These are phyloP conservation scores for Caenorhabditis sulstoni DNA, from an alignment of 2,888 invertebrate species.

Conservation along the genomic window DNA sequence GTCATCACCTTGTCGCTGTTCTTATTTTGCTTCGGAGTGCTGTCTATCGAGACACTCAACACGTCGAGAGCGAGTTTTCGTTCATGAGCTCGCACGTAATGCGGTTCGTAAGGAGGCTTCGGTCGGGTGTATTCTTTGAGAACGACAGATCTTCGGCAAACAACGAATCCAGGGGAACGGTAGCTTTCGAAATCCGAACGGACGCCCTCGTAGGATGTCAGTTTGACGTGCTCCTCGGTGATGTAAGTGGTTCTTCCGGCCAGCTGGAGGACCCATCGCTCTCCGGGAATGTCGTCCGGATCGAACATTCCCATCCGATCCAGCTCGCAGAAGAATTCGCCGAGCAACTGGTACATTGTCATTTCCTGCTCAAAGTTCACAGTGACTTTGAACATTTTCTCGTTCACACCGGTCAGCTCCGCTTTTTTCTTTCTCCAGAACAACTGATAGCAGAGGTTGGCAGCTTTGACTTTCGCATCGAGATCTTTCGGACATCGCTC, in stretches of 20 bases:
- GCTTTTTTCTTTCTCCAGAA: constrained; percentile 58
- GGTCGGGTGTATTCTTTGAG: constrained; percentile 65
- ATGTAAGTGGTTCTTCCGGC: constrained; percentile 74
- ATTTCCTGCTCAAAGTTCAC: too few species aligned
- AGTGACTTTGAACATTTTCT: constrained; percentile 17
- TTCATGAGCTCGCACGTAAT: constrained; percentile 70
- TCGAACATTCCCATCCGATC: constrained; percentile 44
- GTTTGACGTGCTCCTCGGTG: constrained; percentile 60
- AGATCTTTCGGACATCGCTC: constrained; percentile 46
- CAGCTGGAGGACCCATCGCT: constrained; percentile 75
- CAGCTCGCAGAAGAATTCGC: not conserved
- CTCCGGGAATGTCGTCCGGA: constrained; percentile 60
- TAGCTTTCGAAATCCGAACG: constrained; percentile 77
- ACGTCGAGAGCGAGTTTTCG: constrained; percentile 45
- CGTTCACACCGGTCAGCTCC: constrained; percentile 30
- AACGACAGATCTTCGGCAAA: constrained; percentile 69
- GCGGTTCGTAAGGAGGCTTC: constrained; percentile 69
- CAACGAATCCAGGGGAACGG: constrained; percentile 71
- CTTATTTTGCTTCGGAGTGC: constrained; percentile 19
- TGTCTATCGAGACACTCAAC: constrained; percentile 48
- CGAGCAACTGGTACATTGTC: constrained; percentile 17
- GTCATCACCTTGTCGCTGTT: constrained; percentile 47
- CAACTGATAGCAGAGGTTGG: constrained; percentile 58
- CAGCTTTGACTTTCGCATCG: constrained; percentile 54
- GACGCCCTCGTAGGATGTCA: constrained; percentile 70